phyloP scores from a whole-genome alignment of 1,140 invertebrate species.

The Andrena cerasifolii region DNA sequence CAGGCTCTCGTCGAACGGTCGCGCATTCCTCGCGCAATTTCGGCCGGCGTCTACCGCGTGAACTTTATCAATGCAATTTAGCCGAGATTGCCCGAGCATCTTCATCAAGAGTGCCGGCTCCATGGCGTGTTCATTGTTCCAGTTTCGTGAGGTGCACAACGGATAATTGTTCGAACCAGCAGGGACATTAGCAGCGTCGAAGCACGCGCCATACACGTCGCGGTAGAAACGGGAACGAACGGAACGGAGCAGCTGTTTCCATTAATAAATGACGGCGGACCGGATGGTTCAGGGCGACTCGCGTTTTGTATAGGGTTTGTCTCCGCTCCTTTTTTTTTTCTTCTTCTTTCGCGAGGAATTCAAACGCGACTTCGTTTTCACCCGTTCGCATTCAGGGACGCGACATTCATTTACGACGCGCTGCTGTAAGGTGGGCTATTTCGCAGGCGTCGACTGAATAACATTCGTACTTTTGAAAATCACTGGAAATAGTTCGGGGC shows the following conservation, averaged over 20 bases:
- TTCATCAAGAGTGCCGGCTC: not conserved
- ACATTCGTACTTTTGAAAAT: not conserved
- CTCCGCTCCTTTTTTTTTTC: not conserved
- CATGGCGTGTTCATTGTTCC: constrained; percentile 34
- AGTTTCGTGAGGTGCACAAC: not conserved
- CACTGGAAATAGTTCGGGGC: not conserved
- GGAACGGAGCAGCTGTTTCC: constrained; percentile 33
- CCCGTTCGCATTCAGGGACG: not conserved
- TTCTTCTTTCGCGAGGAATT: not conserved
- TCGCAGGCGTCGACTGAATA: not conserved
- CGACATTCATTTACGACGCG: constrained; percentile 21
- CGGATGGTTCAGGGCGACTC: not conserved
- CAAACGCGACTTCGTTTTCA: constrained; percentile 3
- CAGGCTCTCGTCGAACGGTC: not conserved
- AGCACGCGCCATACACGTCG: not conserved
- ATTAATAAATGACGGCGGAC: constrained; percentile 40
- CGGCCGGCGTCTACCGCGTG: constrained; percentile 28
- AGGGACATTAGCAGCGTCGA: not conserved
- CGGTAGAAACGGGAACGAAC: not conserved
- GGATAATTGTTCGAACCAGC: constrained; percentile 38
- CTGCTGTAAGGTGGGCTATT: not conserved
- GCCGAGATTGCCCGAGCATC: constrained; percentile 43
- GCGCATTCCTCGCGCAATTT: constrained; percentile 46
- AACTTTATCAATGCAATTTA: constrained; percentile 58
- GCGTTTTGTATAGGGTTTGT: not conserved